Conservation (phyloP, 2,888 invertebrate species). For the Microplitis manilae region DNA sequence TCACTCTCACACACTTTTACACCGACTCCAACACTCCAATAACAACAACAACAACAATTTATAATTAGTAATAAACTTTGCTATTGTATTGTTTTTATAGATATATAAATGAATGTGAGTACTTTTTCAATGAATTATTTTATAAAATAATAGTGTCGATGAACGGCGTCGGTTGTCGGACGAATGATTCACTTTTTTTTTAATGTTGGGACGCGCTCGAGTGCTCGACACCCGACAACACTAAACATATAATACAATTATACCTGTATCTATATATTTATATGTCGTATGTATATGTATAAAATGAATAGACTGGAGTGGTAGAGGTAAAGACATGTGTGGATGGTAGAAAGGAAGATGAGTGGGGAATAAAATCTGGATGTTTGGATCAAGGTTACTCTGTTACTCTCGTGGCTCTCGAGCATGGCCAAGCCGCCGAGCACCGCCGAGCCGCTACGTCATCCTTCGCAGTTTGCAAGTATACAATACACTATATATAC, state of each 20-base stretch:
- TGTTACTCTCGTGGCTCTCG: constrained; percentile 65
- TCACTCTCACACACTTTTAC: constrained; percentile 41
- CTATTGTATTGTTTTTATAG: not conserved
- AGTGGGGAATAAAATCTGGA: constrained; percentile 48
- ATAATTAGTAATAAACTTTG: not conserved
- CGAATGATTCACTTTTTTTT: not conserved
- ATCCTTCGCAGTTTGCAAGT: constrained; percentile 47
- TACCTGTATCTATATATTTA: not conserved
- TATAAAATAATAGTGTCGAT: not conserved
- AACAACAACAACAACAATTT: not conserved
- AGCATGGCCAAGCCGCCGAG: constrained; percentile 36
- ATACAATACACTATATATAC: constrained; percentile 24
- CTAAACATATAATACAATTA: not conserved
- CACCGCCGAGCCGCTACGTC: constrained; percentile 48
- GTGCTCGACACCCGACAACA: not conserved
- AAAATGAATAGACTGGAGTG: constrained; percentile 7
- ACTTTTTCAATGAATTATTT: not conserved
- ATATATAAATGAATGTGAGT: not conserved
- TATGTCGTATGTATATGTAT: not conserved
- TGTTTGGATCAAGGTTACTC: constrained; percentile 68
- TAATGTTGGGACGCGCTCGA: not conserved
- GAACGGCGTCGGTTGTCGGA: not conserved
- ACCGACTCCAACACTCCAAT: not conserved
- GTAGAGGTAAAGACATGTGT: constrained; percentile 25
- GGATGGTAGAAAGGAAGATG: constrained; percentile 15